Conservation (phyloP, 2,797 vertebrate genomes). For the Lerista edwardsae region DNA sequence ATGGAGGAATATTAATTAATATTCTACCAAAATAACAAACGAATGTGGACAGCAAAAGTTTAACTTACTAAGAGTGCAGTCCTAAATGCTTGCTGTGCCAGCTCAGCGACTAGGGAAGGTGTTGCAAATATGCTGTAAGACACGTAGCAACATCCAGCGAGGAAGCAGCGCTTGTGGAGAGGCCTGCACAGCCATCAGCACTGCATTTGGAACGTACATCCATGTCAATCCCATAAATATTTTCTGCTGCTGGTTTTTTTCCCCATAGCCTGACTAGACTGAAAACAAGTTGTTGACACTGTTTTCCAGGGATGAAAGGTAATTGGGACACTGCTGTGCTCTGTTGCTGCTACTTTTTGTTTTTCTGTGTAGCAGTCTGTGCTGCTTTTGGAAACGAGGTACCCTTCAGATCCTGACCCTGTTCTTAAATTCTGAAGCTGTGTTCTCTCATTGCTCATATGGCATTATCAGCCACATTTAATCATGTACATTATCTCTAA, state of each 20-base stretch:
- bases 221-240: background rate
- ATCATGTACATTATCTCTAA: background rate
- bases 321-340: background rate
- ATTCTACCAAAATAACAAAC: too few relatives aligned
- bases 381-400: background rate
- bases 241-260: background rate
- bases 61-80: too few relatives aligned
- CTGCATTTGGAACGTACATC: background rate
- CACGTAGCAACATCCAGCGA: too few relatives aligned
- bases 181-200: too few relatives aligned
- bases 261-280: background rate
- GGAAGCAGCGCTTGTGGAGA: too few relatives aligned
- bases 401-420: background rate
- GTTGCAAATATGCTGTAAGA: too few relatives aligned
- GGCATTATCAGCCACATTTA: background rate
- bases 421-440: background rate
- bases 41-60: too few relatives aligned
- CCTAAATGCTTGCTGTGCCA: too few relatives aligned
- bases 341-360: background rate
- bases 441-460: background rate
- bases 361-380: background rate
- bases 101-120: too few relatives aligned
- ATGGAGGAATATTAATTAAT: too few relatives aligned
- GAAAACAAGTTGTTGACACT: background rate
- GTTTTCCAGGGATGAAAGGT: background rate